Conservation (phyloP, 1,140 invertebrate genomes). For the Ctenoplectra terminalis region DNA sequence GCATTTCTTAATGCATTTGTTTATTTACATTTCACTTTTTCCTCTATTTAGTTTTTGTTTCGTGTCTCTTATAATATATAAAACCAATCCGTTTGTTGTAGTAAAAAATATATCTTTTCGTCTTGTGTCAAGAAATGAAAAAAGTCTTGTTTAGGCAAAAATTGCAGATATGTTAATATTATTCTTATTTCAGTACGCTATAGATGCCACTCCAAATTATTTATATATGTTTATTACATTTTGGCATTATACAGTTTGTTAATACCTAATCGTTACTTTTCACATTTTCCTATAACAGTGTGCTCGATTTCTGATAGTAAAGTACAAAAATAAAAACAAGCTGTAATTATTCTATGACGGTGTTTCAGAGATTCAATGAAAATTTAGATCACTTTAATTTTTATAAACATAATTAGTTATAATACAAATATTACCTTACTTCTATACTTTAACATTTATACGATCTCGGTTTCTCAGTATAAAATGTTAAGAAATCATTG, state of each 20-base stretch:
- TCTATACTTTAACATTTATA: constrained; percentile 26
- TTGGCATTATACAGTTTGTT: constrained; percentile 17
- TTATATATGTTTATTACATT: constrained; percentile 30
- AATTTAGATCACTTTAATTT: constrained; percentile 54
- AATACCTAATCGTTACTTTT: constrained; percentile 28
- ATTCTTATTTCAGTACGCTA: constrained; percentile 44
- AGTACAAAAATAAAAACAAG: constrained; percentile 67
- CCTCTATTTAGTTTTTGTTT: not conserved
- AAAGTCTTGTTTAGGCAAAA: constrained; percentile 53
- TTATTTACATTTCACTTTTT: constrained; percentile 34
- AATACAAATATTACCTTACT: constrained; percentile 49
- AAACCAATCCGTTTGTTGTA: constrained; percentile 32
- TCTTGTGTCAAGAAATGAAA: constrained; percentile 45
- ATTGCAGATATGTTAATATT: constrained; percentile 59
- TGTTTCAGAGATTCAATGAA: constrained; percentile 50
- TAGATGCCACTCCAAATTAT: constrained; percentile 34
- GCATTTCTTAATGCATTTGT: constrained; percentile 10
- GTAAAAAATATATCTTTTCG: constrained; percentile 61
- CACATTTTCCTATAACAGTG: constrained; percentile 22
- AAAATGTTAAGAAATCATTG: constrained; percentile 50
- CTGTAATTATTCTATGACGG: constrained; percentile 33
- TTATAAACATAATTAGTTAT: constrained; percentile 43
- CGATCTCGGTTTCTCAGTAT: constrained; percentile 26
- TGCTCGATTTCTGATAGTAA: constrained; percentile 53
- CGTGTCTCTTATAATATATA: constrained; percentile 5